A percentile compares a stretch with the other conserved stretches of the same genome.
These are phyloP conservation scores for Apodemia mormo DNA, from an alignment of 2,888 invertebrate genomes.

Conservation along the genomic window DNA sequence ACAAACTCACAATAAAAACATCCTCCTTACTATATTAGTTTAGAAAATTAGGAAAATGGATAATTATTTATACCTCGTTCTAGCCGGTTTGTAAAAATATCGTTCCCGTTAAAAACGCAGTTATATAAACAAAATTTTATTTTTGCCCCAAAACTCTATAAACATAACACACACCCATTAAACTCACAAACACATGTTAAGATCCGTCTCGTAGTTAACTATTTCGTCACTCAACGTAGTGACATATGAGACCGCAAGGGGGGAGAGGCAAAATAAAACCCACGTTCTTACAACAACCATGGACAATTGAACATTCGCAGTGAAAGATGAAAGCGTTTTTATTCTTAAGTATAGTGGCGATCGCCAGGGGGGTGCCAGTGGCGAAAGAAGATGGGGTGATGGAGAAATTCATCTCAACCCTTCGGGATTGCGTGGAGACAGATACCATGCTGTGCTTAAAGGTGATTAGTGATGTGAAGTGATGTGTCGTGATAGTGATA, in stretches of 20 bases:
- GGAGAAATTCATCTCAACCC: slow-evolving; percentile 64
- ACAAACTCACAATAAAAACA: too few species aligned
- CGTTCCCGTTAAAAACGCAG: too few species aligned
- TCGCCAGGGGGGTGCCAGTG: slow-evolving; percentile 63
- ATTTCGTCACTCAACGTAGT: slow-evolving; percentile 59
- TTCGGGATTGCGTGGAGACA: slow-evolving; percentile 86
- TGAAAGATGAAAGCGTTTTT: slow-evolving; percentile 69
- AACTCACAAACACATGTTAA: slow-evolving; percentile 59
- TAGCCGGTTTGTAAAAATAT: too few species aligned
- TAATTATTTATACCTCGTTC: too few species aligned
- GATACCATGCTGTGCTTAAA: slow-evolving; percentile 87
- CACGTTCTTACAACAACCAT: slow-evolving; percentile 55
- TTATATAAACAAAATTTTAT: too few species aligned
- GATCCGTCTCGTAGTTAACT: slow-evolving; percentile 44
- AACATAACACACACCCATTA: slow-evolving; percentile 37
- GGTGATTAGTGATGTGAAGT: slow-evolving; percentile 80
- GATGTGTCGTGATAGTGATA: slow-evolving; percentile 51
- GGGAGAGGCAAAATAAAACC: slow-evolving; percentile 73
- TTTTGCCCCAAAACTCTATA: slow-evolving; percentile 31
- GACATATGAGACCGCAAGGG: slow-evolving; percentile 68
- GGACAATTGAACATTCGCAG: slow-evolving; percentile 69
- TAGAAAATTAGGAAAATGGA: too few species aligned
- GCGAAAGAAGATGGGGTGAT: slow-evolving; percentile 63
- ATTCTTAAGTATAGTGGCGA: slow-evolving; percentile 58
- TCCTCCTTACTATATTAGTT: too few species aligned